These are phyloP conservation scores for Philhelius pedissequus DNA, from an alignment of 2,888 invertebrate species.

Conservation along the genomic window DNA sequence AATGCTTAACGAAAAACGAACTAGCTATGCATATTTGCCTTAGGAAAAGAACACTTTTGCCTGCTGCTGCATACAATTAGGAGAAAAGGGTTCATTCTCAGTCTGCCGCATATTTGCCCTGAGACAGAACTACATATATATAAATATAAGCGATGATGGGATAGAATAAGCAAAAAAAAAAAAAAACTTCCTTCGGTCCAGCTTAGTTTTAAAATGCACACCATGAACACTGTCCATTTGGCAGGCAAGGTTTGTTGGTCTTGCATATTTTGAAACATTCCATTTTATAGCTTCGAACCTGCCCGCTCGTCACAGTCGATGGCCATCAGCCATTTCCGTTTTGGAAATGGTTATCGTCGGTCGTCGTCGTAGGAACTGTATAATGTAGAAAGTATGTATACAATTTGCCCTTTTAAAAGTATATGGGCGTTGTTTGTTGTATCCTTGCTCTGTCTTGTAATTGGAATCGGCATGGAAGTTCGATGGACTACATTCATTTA, in stretches of 20 bases:
- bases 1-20: conserved; percentile 47
- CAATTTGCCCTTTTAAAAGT: neutral
- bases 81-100: conserved; percentile 2
- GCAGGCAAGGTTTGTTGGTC: conserved; percentile 36
- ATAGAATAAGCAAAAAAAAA: conserved; percentile 7
- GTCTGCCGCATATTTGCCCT: neutral
- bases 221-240: conserved; percentile 48
- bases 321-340: neutral
- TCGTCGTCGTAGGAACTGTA: conserved; percentile 11
- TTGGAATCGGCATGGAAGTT: conserved; percentile 28
- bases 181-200: conserved; percentile 21
- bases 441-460: conserved; percentile 1
- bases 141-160: neutral
- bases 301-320: neutral
- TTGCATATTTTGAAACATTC: conserved; percentile 45
- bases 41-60: conserved; percentile 37
- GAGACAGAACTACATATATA: neutral
- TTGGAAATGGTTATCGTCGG: neutral
- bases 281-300: neutral
- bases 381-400: neutral
- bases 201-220: conserved; percentile 46
- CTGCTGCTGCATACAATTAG: conserved; percentile 54
- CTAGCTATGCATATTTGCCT: conserved; percentile 36
- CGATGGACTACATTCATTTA: conserved; percentile 57
- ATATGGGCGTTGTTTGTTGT: neutral